Evolutionary conservation across 1,140 invertebrate species (phyloP).

Genomic region (Drosophila repleta): DNA sequence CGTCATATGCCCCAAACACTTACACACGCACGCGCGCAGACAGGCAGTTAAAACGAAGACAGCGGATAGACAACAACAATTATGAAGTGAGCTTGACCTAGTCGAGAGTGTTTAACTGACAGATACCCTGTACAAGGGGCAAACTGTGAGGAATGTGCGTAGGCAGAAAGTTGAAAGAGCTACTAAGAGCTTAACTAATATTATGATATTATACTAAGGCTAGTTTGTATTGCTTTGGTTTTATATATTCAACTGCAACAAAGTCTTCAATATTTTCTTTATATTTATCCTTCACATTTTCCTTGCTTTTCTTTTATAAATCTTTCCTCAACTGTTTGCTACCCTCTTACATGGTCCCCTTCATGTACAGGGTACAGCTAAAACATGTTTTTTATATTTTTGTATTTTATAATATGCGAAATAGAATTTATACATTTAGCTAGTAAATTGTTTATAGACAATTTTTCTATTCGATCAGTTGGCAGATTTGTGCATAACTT

Average conservation of each 20-base stretch:
- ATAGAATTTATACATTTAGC: constrained; percentile 45
- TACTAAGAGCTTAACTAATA: too few species aligned
- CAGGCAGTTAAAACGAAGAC: constrained; percentile 24
- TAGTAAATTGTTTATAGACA: constrained; percentile 52
- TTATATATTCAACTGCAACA: not conserved
- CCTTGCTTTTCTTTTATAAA: not conserved
- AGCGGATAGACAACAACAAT: constrained; percentile 3
- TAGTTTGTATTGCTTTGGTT: too few species aligned
- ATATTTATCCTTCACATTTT: not conserved
- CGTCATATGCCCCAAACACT: constrained; percentile 38
- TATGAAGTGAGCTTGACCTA: constrained; percentile 10
- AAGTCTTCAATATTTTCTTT: too few species aligned
- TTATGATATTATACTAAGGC: too few species aligned
- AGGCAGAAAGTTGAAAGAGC: too few species aligned
- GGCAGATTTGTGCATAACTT: constrained; percentile 54
- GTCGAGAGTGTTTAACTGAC: constrained; percentile 3
- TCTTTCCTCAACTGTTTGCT: not conserved
- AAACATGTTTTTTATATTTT: constrained; percentile 29
- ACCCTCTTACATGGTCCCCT: not conserved
- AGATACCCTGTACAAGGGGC: constrained; percentile 30
- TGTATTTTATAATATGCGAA: constrained; percentile 7
- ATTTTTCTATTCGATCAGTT: constrained; percentile 47
- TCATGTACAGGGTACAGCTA: constrained; percentile 14
- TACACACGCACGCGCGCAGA: constrained; percentile 14
- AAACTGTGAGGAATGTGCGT: too few species aligned